Evolutionary conservation across 2,888 invertebrate species (phyloP).

Genomic region (Penaeus monodon): DNA sequence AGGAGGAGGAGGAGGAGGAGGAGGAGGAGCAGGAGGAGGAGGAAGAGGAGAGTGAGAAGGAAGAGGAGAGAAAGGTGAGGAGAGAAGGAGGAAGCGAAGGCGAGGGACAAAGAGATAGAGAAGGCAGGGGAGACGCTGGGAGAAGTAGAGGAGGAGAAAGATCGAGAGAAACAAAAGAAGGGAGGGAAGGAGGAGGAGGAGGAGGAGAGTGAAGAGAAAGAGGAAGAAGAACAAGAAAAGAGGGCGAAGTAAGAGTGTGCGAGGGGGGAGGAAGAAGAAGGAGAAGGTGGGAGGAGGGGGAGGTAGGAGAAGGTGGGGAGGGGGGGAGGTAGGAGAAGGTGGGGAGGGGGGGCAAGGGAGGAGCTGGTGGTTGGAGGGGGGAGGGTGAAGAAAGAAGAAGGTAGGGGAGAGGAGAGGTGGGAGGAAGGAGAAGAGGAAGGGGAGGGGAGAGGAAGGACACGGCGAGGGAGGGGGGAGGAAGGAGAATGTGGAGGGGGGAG

Average conservation of each 20-base stretch:
- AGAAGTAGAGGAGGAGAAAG: no score
- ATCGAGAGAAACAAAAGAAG: no score
- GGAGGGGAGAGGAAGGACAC: not conserved
- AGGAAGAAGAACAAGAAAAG: not conserved
- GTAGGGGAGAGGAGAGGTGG: not conserved
- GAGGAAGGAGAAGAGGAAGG: not conserved
- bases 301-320: not conserved
- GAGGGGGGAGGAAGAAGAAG: conserved; percentile 12
- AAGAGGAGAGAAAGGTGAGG: no score
- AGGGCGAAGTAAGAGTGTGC: not conserved
- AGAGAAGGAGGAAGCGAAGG: not conserved
- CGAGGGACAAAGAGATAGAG: not conserved
- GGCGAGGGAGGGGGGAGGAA: not conserved
- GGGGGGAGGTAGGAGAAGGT: no score
- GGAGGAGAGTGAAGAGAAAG: no score
- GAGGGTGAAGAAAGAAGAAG: not conserved
- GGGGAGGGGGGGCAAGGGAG: not conserved
- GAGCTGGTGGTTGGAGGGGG: not conserved
- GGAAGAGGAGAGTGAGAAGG: not conserved
- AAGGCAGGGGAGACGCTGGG: not conserved
- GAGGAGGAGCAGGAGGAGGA: not conserved
- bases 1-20: no score
- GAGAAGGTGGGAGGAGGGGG: not conserved
- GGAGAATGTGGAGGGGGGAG: not conserved
- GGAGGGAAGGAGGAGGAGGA: no score